Conservation (phyloP, 2,113 vertebrate species). For the Etheostoma spectabile region DNA sequence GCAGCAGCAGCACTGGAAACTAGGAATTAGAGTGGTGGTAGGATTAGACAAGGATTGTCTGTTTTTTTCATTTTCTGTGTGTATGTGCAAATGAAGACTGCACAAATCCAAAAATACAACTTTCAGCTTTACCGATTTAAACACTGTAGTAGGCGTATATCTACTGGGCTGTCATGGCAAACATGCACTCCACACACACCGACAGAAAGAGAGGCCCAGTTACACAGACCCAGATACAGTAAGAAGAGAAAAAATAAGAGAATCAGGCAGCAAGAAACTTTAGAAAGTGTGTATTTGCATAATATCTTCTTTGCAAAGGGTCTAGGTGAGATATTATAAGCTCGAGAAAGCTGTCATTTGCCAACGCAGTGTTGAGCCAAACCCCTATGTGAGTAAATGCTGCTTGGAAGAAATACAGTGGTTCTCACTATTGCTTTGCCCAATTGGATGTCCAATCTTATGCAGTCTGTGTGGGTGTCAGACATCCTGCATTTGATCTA, state of each 20-base stretch:
- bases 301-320: slow-evolving; percentile 74
- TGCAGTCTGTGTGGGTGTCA: slow-evolving; percentile 22
- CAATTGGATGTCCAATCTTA: slow-evolving; percentile 9
- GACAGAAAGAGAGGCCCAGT: slow-evolving; percentile 48
- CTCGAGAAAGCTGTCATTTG: slow-evolving; percentile 64
- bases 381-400: slow-evolving; percentile 43
- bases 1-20: not conserved
- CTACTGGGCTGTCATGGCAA: slow-evolving; percentile 7
- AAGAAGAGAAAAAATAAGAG: slow-evolving; percentile 41
- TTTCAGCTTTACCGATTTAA: slow-evolving; percentile 42
- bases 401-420: slow-evolving; percentile 41
- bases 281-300: slow-evolving; percentile 76
- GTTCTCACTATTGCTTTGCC: slow-evolving; percentile 7
- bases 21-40: not conserved
- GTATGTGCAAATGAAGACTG: slow-evolving; percentile 2
- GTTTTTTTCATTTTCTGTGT: not conserved
- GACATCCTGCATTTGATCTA: slow-evolving; percentile 21
- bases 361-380: slow-evolving; percentile 55
- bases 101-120: slow-evolving; percentile 23
- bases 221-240: slow-evolving; percentile 52
- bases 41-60: slow-evolving; percentile 22
- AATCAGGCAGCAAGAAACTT: slow-evolving; percentile 61
- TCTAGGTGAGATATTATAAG: slow-evolving; percentile 73
- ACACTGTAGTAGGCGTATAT: slow-evolving; percentile 24
- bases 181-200: slow-evolving; percentile 19